phyloP scores from a whole-genome alignment of 2,113 vertebrate species.

The Notarius lentiginosus region DNA sequence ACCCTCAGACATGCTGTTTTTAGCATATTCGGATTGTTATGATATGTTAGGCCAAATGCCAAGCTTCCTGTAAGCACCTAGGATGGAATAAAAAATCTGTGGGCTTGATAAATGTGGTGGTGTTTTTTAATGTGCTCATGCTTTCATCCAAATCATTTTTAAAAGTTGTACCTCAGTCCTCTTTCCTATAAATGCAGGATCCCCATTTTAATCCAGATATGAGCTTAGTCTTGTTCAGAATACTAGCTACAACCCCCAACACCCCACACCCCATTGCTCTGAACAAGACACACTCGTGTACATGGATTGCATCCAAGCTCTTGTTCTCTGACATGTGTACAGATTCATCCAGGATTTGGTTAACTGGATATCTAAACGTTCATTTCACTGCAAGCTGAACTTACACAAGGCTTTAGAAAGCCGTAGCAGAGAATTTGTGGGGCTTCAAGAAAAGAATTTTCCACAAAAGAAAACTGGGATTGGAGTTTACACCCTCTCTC shows the following conservation, averaged over 20 bases:
- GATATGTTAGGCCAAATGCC: background rate
- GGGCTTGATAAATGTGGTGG: background rate
- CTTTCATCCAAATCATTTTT: constrained; percentile 55
- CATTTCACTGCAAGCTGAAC: constrained; percentile 49
- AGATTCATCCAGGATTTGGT: constrained; percentile 47
- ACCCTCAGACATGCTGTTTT: background rate
- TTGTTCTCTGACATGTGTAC: constrained; percentile 55
- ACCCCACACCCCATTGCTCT: constrained; percentile 4
- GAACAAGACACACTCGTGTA: constrained; percentile 52
- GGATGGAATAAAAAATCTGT: constrained; percentile 34
- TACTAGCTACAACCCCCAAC: constrained; percentile 54
- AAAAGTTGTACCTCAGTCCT: constrained; percentile 55
- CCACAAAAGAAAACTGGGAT: constrained; percentile 36
- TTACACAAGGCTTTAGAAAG: constrained; percentile 33
- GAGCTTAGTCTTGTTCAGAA: constrained; percentile 41
- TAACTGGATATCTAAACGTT: constrained; percentile 60
- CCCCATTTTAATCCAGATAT: constrained; percentile 47
- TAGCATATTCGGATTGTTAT: background rate
- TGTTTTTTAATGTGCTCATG: constrained; percentile 8
- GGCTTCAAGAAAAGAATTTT: background rate
- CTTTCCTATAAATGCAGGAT: constrained; percentile 54
- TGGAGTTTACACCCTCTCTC: constrained; percentile 35
- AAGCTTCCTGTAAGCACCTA: constrained; percentile 32
- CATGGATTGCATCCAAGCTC: constrained; percentile 60
- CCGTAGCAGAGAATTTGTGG: constrained; percentile 2